phyloP scores from a whole-genome alignment of 2,888 invertebrate species.

The Serripes groenlandicus region DNA sequence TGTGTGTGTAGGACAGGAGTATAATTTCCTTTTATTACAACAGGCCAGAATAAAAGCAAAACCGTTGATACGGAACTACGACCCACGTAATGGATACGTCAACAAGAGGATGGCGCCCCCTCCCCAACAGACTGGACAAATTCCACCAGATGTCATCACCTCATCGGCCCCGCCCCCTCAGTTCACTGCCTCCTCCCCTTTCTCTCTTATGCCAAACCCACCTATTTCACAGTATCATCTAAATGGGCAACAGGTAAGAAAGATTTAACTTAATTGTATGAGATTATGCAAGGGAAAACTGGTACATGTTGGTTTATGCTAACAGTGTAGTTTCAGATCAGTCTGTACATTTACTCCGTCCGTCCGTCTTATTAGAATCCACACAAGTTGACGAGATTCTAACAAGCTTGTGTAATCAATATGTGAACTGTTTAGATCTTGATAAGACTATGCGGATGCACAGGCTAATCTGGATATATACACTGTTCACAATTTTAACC shows the following conservation, averaged over 20 bases:
- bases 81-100: conserved; percentile 82
- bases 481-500: too few species aligned
- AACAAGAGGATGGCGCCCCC: conserved; percentile 77
- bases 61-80: conserved; percentile 89
- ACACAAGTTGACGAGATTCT: too few species aligned
- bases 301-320: too few species aligned
- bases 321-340: too few species aligned
- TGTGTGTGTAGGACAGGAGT: too few species aligned
- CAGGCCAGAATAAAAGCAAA: conserved; percentile 94
- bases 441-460: too few species aligned
- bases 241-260: conserved; percentile 74
- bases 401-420: too few species aligned
- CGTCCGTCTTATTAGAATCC: too few species aligned
- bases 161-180: conserved; percentile 67
- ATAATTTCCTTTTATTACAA: too few species aligned
- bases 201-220: conserved; percentile 66
- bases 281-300: background rate
- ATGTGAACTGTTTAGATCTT: too few species aligned
- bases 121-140: conserved; percentile 5
- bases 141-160: conserved; percentile 53
- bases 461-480: too few species aligned
- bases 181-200: conserved; percentile 63
- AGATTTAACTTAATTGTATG: background rate
- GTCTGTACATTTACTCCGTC: too few species aligned
- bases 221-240: conserved; percentile 66